phyloP scores from a whole-genome alignment of 2,113 vertebrate genomes.

The Nerophis lumbriciformis region DNA sequence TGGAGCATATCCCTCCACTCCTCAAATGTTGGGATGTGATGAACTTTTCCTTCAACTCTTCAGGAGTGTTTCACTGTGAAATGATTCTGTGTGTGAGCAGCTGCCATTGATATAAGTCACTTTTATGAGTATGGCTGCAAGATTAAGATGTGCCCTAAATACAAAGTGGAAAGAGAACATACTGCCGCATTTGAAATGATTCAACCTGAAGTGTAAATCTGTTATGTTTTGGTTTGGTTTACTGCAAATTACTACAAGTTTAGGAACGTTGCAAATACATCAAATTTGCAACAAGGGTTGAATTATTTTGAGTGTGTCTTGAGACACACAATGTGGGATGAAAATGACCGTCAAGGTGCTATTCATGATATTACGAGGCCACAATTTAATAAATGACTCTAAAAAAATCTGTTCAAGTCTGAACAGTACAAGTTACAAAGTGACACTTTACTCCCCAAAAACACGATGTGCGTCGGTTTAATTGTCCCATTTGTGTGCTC shows the following conservation, averaged over 20 bases:
- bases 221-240: neutral
- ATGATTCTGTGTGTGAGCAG: constrained; percentile 23
- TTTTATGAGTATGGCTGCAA: constrained; percentile 1
- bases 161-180: neutral
- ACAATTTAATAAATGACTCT: neutral
- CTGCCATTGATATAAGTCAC: constrained; percentile 31
- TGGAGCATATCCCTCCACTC: constrained; percentile 9
- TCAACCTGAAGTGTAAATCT: neutral
- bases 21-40: constrained; percentile 15
- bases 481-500: neutral
- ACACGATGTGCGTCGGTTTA: neutral
- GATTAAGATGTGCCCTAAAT: neutral
- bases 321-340: too few species aligned
- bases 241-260: too few species aligned
- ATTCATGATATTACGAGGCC: neutral
- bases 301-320: too few species aligned
- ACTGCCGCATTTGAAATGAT: neutral
- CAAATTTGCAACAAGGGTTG: too few species aligned
- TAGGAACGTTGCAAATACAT: too few species aligned
- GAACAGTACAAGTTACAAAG: neutral
- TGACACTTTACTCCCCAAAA: neutral
- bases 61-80: constrained; percentile 26
- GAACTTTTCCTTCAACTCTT: constrained; percentile 7
- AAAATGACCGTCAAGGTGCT: too few species aligned
- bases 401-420: neutral